These are phyloP conservation scores for Cyanoramphus novaezelandiae DNA, from an alignment of 2,113 vertebrate species.

Conservation along the genomic window DNA sequence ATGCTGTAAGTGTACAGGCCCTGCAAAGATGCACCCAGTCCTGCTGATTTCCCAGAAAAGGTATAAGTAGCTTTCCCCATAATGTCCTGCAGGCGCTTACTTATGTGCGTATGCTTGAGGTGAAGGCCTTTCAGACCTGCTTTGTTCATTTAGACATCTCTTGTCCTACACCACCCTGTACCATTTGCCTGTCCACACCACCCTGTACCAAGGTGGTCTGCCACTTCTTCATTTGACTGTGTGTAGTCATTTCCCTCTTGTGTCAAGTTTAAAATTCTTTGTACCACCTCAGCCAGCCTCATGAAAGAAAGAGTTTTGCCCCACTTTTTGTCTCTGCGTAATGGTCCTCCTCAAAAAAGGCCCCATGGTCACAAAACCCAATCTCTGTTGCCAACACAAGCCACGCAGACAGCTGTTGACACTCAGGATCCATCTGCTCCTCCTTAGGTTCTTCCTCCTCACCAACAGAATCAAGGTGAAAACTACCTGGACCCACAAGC, in stretches of 20 bases:
- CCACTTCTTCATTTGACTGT: not conserved
- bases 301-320: not conserved
- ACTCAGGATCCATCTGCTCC: not conserved
- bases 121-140: not conserved
- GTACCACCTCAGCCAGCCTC: not conserved
- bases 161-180: not conserved
- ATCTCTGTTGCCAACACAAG: fast-evolving
- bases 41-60: not conserved
- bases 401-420: not conserved
- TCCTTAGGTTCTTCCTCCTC: not conserved
- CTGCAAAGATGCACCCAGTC: not conserved
- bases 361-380: not conserved
- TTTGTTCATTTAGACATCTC: not conserved
- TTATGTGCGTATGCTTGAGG: not conserved
- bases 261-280: not conserved
- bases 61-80: not conserved
- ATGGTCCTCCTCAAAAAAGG: not conserved
- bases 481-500: fast-evolving
- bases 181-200: fast-evolving
- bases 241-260: not conserved
- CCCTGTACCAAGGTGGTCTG: not conserved
- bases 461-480: not conserved
- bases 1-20: not conserved
- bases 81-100: not conserved
- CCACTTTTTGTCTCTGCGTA: not conserved